Percentiles rank a stretch among this genome's conserved stretches.
Evolutionary conservation across 1,140 invertebrate genomes (phyloP).

Genomic region (Propsilocerus akamusi): DNA sequence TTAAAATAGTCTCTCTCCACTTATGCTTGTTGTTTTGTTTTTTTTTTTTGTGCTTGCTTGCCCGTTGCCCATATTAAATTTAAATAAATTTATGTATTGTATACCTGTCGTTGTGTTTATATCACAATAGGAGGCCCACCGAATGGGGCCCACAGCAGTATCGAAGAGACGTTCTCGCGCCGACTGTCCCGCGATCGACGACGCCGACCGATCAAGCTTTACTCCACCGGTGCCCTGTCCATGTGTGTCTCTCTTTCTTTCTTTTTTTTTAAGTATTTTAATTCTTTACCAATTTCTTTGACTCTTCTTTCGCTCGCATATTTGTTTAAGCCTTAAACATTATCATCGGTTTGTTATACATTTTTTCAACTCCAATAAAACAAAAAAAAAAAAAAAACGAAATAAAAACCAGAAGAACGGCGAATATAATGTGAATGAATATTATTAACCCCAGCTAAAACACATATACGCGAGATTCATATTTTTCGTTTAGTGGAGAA

Average conservation of each 20-base stretch:
- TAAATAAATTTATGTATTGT: constrained; percentile 4
- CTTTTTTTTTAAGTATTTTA: constrained; percentile 5
- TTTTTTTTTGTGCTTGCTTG: no score
- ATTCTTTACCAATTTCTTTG: constrained; percentile 1
- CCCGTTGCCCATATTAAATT: constrained; percentile 1
- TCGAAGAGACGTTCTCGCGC: neutral
- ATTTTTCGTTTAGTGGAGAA: no score
- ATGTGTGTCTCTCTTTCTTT: no score
- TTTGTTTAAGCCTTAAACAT: no score
- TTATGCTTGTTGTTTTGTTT: neutral
- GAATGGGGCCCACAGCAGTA: neutral
- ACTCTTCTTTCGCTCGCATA: constrained; percentile 4
- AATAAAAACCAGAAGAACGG: neutral
- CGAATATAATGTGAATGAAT: no score
- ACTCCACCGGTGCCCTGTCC: neutral
- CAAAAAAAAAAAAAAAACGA: neutral
- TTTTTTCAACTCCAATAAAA: no score
- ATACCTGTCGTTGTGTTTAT: neutral
- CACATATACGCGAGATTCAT: no score
- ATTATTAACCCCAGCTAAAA: no score
- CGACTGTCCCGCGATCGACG: constrained; percentile 3
- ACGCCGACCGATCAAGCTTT: neutral
- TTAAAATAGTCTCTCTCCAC: neutral
- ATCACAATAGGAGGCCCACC: constrained; percentile 3
- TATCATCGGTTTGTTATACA: neutral